A percentile compares a stretch with the other conserved stretches of the same genome.
These are phyloP conservation scores for Ficedula albicollis DNA, from an alignment of 2,797 vertebrate species.

Conservation along the genomic window DNA sequence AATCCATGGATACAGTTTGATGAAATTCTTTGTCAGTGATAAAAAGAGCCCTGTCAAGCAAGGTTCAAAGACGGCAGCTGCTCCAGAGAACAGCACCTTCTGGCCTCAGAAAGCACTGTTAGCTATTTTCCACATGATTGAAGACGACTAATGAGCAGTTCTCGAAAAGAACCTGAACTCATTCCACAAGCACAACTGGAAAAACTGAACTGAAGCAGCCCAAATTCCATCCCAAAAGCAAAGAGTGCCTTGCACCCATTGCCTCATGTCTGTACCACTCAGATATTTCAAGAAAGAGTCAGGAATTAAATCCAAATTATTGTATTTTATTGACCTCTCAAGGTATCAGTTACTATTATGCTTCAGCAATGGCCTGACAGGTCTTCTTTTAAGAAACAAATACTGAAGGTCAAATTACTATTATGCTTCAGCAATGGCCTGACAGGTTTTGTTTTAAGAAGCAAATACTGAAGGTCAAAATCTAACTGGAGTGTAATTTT, in stretches of 20 bases:
- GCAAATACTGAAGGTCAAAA: neutral
- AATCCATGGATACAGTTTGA: neutral
- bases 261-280: neutral
- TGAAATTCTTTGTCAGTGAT: neutral
- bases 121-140: neutral
- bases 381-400: neutral
- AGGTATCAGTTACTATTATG: neutral
- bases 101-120: neutral
- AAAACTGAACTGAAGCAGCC: neutral
- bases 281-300: neutral
- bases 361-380: neutral
- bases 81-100: slow-evolving; percentile 23
- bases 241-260: neutral
- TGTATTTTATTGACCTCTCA: neutral
- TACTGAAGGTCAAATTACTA: neutral
- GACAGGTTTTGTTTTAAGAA: neutral
- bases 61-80: slow-evolving; percentile 23
- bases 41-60: slow-evolving; percentile 6
- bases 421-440: neutral
- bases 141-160: neutral
- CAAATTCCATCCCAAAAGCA: neutral
- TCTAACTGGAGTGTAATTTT: neutral
- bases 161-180: neutral
- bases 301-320: neutral
- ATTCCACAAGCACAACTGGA: neutral